These are phyloP conservation scores for Halcyon smyrnensis DNA, from an alignment of 2,797 vertebrate species.

Conservation along the genomic window DNA sequence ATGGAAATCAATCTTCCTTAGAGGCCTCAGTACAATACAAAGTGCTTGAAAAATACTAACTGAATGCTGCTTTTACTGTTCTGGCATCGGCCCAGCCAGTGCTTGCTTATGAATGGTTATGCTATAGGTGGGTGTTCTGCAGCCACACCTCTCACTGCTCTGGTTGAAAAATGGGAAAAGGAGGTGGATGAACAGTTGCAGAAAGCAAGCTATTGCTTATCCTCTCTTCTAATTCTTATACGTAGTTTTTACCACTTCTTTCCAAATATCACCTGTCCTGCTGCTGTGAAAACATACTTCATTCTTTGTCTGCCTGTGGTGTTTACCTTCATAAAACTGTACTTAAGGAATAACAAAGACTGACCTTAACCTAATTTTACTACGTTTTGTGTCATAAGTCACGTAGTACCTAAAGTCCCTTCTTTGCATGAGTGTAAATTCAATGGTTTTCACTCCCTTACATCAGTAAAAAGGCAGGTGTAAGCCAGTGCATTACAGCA, in stretches of 20 bases:
- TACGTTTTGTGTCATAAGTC: neutral
- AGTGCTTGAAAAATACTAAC: conserved; percentile 52
- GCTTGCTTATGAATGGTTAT: neutral
- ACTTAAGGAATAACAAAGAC: neutral
- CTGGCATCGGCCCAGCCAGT: neutral
- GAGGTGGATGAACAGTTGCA: neutral
- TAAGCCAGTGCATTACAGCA: neutral
- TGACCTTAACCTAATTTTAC: neutral
- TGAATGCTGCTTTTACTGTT: conserved; percentile 35
- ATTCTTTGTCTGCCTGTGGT: neutral
- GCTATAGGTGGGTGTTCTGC: neutral
- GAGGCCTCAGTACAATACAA: conserved; percentile 2
- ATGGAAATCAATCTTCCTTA: conserved; percentile 48
- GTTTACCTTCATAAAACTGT: neutral
- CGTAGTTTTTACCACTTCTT: neutral
- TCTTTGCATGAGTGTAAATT: neutral
- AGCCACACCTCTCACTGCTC: neutral
- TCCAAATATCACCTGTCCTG: neutral
- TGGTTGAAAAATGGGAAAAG: neutral
- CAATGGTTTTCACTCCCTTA: conserved; percentile 25
- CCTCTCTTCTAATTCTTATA: neutral
- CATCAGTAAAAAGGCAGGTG: neutral
- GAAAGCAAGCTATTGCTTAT: neutral
- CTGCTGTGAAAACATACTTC: neutral
- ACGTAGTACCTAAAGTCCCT: neutral